Evolutionary conservation across 1,140 invertebrate species (phyloP), one percentile per base, ranked within the genome.

Genomic region (Notospermus geniculatus): DNA sequence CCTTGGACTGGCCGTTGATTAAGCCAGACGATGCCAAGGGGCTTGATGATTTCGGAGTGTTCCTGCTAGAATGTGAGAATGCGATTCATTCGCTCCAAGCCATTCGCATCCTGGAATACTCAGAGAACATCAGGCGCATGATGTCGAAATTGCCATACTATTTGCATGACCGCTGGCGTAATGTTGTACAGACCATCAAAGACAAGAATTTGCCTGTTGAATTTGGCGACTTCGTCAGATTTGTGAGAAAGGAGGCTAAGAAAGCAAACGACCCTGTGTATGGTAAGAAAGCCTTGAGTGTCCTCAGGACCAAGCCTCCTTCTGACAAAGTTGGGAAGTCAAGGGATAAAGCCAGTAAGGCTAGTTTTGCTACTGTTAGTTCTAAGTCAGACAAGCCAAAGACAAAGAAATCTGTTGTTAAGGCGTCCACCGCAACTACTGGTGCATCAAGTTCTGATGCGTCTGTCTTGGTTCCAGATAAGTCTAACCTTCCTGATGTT

Each of bases 41-140:
- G 23, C 22, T 53, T 13, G 52, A 53, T 25, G 13, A 15, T 13
- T 53, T 53, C 23, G 52, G 11, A 23, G 11, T 53, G 15, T 25
- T 53, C 15, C 52, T 53, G 9, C 11, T 22, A 17, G 52, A 53
- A 25, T 53, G 52, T 23, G 11, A 17, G 13, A 13, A 53, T 23
- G 52, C 52, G 9, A 22, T 53, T 23, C 11, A 53, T 11, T 15
- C 15, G 15, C 23, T 17, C 11, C 15, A 25, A 53, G 52, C 13
- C 11, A 22, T 53, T 17, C 13, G 52, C 11, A 25, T 53, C 13
- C 52, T 53, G 11, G 52, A 53, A 23, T 53, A 53, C 52, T 53
- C 52, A 53, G 52, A 53, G 23, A 53, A 53, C 23, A 11, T 53
- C 11, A 53, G 22, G 23, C 9, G 23, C 11, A 17, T 53, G 11